These are phyloP conservation scores for Pantherophis vulpinus DNA, from an alignment of 2,797 vertebrate genomes.

Conservation along the genomic window DNA sequence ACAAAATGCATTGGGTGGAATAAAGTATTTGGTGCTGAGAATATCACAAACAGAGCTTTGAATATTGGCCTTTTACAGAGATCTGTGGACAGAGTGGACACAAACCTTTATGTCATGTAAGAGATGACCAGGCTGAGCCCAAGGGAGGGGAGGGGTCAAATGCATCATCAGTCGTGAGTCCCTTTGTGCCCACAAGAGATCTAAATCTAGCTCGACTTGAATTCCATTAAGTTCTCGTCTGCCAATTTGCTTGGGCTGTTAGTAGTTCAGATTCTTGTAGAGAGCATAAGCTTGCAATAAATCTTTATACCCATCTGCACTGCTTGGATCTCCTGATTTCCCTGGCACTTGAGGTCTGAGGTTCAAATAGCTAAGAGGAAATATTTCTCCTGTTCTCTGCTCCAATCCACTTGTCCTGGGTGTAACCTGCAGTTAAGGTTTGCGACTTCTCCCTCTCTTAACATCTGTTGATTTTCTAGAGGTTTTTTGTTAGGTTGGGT, in stretches of 20 bases:
- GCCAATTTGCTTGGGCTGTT: neutral
- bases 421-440: neutral
- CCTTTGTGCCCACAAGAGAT: neutral
- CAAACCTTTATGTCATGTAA: neutral
- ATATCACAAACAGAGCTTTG: neutral
- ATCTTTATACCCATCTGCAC: neutral
- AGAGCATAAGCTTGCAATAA: neutral
- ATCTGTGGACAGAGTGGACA: neutral
- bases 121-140: neutral
- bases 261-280: neutral
- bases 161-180: neutral
- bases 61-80: neutral
- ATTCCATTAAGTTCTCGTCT: neutral
- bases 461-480: neutral
- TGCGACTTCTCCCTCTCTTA: neutral
- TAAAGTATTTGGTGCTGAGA: neutral
- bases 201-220: neutral
- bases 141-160: neutral
- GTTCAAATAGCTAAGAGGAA: neutral
- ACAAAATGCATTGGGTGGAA: neutral
- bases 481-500: neutral
- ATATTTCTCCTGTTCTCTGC: neutral
- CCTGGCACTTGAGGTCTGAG: neutral
- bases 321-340: neutral
- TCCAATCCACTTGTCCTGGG: neutral